Evolutionary conservation across 2,888 invertebrate genomes (phyloP).

Genomic region (Glyphotaelius pellucidus): DNA sequence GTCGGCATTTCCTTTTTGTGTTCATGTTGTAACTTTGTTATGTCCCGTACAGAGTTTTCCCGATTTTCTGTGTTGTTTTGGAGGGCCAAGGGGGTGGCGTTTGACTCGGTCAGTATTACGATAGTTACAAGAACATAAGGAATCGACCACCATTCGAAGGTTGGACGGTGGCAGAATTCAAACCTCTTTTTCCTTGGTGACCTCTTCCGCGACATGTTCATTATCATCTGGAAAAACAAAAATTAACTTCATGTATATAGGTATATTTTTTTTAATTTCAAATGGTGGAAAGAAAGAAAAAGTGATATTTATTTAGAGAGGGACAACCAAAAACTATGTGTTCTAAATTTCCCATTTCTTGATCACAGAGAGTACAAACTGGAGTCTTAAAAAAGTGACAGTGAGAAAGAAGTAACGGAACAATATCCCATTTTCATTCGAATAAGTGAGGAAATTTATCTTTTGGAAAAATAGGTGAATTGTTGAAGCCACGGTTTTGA

Average conservation of each 20-base stretch:
- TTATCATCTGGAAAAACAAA: slow-evolving; percentile 50
- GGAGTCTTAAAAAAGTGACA: too few relatives aligned
- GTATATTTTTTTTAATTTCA: too few relatives aligned
- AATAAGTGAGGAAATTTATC: too few relatives aligned
- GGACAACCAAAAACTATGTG: too few relatives aligned
- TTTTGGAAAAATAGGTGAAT: too few relatives aligned
- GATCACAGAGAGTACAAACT: too few relatives aligned
- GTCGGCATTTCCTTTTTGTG: slow-evolving; percentile 2
- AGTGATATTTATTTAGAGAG: too few relatives aligned
- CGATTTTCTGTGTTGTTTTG: slow-evolving; percentile 46
- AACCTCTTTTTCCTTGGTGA: slow-evolving; percentile 59
- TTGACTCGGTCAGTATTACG: not conserved
- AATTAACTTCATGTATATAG: not conserved
- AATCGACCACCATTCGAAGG: slow-evolving; percentile 50
- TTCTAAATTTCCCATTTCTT: too few relatives aligned
- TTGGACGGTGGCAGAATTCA: slow-evolving; percentile 53
- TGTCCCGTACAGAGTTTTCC: not conserved
- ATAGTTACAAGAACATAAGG: slow-evolving; percentile 4
- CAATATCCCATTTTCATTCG: too few relatives aligned
- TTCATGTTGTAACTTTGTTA: not conserved
- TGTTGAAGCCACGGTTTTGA: too few relatives aligned
- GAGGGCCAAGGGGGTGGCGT: slow-evolving; percentile 4
- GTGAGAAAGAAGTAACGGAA: too few relatives aligned
- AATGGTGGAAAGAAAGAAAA: too few relatives aligned
- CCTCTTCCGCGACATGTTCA: slow-evolving; percentile 56